Evolutionary conservation across 2,888 invertebrate species (phyloP), one percentile per base, ranked within the genome.

Genomic region (Patella caerulea): DNA sequence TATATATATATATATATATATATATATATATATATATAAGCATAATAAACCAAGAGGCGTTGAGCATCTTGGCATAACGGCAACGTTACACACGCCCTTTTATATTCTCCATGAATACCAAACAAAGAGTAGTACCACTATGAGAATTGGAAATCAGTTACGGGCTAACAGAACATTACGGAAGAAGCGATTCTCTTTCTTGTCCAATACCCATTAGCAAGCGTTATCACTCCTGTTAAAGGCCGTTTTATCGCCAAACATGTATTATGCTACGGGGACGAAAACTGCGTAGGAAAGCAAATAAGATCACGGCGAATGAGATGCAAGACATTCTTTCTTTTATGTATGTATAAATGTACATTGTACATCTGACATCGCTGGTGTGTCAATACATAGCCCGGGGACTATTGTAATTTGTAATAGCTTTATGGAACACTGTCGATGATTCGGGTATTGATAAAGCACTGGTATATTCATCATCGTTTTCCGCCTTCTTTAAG

Each of bases 211-310:
- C 65, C 65, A 65, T 65, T 65, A 65, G 3, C 45, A 19, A 65
- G 65, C 19, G 24, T 65, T 65, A 65, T 65, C 65, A 65, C 24
- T 65, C 24, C 11, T 65, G 65, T 65, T 12, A 65, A 65, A 65
- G 65, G 65, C 65, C 19, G 65, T 19, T 65, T 65, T 65, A 24
- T 65, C 24, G 19, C 65, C 11, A 65, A 65, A 19, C 11, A 24
- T 19, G 19, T 24, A 24, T 65, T 65, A 14, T 24, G 65, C 65
- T 65, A 24, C 19, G 3, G 24, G 65, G 65, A 24, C 24, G 24
- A 65, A 65, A 24, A 24, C 24, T 19, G 65, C 19, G 65, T 65
- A 12, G 65, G 19, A 24, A 24, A 65, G 65, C 65, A 65, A 65
- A 65, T 65, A 65, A 19, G 19, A 65, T 65, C 2, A 24, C 24